A percentile compares a stretch with the other conserved stretches of the same genome.
Evolutionary conservation across 2,797 vertebrate species (phyloP).

Genomic region (Simalia tracyae): DNA sequence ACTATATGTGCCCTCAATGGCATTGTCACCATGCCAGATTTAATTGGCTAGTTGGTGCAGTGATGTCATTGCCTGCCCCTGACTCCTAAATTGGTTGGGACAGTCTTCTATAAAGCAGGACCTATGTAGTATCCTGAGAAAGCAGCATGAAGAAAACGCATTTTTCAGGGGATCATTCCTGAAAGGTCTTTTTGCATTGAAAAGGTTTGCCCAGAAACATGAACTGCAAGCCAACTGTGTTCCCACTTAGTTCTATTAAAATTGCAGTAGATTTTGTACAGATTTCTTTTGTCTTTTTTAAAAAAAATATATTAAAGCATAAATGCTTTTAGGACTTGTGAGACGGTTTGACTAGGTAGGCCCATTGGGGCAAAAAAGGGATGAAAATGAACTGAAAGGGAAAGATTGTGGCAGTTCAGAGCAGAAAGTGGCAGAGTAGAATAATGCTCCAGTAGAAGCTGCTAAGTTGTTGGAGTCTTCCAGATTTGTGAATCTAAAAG

Average conservation of each 20-base stretch:
- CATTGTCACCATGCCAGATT: not conserved
- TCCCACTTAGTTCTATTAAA: not conserved
- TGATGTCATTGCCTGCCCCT: not conserved
- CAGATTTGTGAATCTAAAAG: not conserved
- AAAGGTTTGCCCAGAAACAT: no score
- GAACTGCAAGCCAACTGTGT: not conserved
- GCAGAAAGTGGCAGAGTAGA: not conserved
- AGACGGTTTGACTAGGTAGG: not conserved
- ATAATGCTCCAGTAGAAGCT: not conserved
- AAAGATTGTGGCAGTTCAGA: not conserved
- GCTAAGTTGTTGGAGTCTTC: not conserved
- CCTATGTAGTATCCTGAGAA: not conserved
- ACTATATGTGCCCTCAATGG: not conserved
- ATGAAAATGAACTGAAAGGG: not conserved
- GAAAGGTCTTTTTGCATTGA: not conserved
- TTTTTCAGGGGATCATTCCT: not conserved
- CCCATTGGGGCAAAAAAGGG: not conserved
- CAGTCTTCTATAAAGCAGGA: not conserved
- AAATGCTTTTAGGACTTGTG: not conserved
- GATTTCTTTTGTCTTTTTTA: not conserved
- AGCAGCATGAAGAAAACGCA: not conserved
- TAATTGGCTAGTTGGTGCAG: not conserved
- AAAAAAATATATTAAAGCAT: not conserved
- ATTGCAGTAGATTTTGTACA: not conserved
- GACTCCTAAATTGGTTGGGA: not conserved